Percentiles rank a stretch among this genome's conserved stretches.
These are phyloP conservation scores for Plebejus argus DNA, from an alignment of 2,888 invertebrate species.

Conservation along the genomic window DNA sequence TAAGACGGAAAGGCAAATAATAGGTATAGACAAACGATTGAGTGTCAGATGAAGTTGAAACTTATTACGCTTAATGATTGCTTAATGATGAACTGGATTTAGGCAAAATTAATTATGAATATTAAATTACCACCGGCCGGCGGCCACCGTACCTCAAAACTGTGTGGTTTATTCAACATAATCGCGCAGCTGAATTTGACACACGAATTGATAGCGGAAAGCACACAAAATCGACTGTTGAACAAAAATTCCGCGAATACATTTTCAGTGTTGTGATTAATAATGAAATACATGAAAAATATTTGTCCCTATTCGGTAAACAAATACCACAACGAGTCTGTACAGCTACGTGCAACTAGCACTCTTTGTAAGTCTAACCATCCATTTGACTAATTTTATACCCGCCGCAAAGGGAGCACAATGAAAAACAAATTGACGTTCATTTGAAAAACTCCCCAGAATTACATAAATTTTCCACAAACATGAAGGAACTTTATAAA, in stretches of 20 bases:
- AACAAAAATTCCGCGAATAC: background rate
- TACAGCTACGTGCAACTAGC: background rate
- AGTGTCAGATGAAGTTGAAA: background rate
- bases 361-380: background rate
- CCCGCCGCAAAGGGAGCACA: background rate
- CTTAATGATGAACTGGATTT: background rate
- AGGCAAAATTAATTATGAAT: background rate
- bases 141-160: too few species aligned
- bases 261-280: background rate
- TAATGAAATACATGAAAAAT: background rate
- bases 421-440: background rate
- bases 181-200: background rate
- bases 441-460: background rate
- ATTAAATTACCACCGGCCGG: background rate
- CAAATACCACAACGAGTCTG: background rate
- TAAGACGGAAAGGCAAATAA: background rate
- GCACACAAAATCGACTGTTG: background rate
- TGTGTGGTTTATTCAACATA: background rate
- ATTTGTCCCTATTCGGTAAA: too few species aligned
- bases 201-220: background rate
- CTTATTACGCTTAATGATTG: background rate
- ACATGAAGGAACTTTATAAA: background rate
- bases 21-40: background rate
- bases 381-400: background rate
- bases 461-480: constrained; percentile 13